These are phyloP conservation scores for Folsomia candida DNA, from an alignment of 2,888 invertebrate genomes.

Conservation along the genomic window DNA sequence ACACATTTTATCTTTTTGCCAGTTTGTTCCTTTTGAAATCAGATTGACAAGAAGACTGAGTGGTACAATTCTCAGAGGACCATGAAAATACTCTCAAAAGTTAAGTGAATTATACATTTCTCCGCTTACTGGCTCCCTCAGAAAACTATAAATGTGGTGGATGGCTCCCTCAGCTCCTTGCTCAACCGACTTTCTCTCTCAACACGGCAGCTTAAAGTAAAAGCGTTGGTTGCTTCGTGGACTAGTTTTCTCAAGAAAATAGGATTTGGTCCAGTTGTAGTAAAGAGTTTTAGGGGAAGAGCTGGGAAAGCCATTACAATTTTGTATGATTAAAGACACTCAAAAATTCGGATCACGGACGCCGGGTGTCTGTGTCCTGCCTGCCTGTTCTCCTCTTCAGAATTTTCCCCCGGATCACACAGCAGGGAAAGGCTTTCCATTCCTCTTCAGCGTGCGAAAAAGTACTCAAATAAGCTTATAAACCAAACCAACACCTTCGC, in stretches of 20 bases:
- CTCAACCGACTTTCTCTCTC: no score
- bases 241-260: no score
- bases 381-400: neutral
- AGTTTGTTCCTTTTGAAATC: neutral
- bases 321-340: slow-evolving; percentile 8
- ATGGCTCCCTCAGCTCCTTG: no score
- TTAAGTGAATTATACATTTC: neutral
- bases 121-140: neutral
- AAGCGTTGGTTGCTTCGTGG: no score
- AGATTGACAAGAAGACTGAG: neutral
- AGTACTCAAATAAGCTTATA: neutral
- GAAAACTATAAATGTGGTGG: neutral
- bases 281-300: neutral
- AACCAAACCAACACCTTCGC: neutral
- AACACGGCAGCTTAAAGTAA: no score
- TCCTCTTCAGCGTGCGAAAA: neutral
- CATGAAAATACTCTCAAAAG: neutral
- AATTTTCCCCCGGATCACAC: no score
- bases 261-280: neutral
- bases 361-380: no score
- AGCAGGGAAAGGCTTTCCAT: neutral
- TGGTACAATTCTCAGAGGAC: neutral
- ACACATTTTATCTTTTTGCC: neutral
- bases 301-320: slow-evolving; percentile 9
- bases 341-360: slow-evolving; percentile 6